Percentiles rank a stretch among this genome's conserved stretches.
Evolutionary conservation across 2,113 vertebrate species (phyloP).

Genomic region (Labeo rohita): DNA sequence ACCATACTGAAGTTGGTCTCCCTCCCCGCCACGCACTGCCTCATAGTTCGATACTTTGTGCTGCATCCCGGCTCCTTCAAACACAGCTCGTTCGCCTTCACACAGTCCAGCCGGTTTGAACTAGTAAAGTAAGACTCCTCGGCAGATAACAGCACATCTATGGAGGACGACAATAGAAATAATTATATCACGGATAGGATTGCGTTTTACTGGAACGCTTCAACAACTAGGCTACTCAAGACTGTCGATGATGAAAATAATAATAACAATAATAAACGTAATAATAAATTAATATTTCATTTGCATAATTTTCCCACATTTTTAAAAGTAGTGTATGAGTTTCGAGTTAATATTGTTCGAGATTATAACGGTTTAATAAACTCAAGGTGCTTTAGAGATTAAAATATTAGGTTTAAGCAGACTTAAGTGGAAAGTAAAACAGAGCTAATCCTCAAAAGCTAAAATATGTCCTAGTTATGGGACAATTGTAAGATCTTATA

Average conservation of each 20-base stretch:
- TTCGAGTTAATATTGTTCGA: neutral
- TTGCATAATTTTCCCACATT: no score
- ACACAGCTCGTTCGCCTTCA: conserved; percentile 94
- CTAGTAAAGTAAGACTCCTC: conserved; percentile 78
- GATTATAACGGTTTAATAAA: neutral
- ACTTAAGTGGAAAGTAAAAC: neutral
- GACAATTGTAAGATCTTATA: neutral
- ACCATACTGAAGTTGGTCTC: conserved; percentile 94
- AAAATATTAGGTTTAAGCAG: conserved; percentile 30
- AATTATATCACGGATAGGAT: neutral
- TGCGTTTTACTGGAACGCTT: neutral
- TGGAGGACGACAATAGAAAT: conserved; percentile 18
- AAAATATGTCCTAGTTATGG: neutral
- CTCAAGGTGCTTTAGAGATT: conserved; percentile 5
- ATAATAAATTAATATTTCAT: neutral
- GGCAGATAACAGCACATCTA: conserved; percentile 81
- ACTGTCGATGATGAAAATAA: neutral
- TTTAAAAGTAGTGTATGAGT: neutral
- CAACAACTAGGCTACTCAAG: neutral
- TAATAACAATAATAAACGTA: neutral
- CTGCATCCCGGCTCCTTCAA: conserved; percentile 94
- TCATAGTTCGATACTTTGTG: conserved; percentile 96
- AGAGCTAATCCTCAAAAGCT: neutral
- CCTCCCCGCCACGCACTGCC: conserved; percentile 94
- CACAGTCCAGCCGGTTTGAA: conserved; percentile 85